Conservation (phyloP, 2,888 invertebrate species). For the Heliconius erato region DNA sequence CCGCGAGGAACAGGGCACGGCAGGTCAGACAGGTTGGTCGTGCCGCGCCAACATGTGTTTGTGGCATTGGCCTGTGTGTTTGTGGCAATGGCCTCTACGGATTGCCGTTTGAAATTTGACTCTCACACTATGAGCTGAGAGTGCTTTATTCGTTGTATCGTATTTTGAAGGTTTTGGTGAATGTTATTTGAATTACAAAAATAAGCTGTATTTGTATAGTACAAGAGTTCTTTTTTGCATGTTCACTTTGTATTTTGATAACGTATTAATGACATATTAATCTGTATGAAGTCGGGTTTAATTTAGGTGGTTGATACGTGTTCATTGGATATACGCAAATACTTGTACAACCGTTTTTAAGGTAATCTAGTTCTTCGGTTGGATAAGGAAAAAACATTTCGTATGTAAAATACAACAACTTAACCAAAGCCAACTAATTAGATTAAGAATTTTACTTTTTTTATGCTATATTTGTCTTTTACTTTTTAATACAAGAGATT, state of each 20-base stretch:
- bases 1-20: slow-evolving; percentile 57
- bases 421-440: no score
- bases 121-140: slow-evolving; percentile 39
- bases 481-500: no score
- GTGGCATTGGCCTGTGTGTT: slow-evolving; percentile 77
- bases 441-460: no score
- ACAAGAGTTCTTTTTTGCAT: slow-evolving; percentile 45
- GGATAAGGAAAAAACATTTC: background rate
- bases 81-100: slow-evolving; percentile 63
- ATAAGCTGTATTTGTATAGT: slow-evolving; percentile 45
- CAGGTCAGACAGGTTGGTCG: slow-evolving; percentile 65
- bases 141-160: slow-evolving; percentile 25
- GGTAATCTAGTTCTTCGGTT: slow-evolving; percentile 24
- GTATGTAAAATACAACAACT: background rate
- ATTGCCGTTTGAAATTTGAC: slow-evolving; percentile 62
- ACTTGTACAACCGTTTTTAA: slow-evolving; percentile 37
- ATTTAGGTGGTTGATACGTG: slow-evolving; percentile 54
- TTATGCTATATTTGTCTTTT: no score
- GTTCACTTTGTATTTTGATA: slow-evolving; percentile 51
- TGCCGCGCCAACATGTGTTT: slow-evolving; percentile 78
- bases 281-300: slow-evolving; percentile 56
- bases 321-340: slow-evolving; percentile 52
- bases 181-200: slow-evolving; percentile 46
- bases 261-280: slow-evolving; percentile 60
- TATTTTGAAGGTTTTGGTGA: slow-evolving; percentile 52